phyloP scores from a whole-genome alignment of 2,113 vertebrate species.

The Tenebrosternarchus preto region DNA sequence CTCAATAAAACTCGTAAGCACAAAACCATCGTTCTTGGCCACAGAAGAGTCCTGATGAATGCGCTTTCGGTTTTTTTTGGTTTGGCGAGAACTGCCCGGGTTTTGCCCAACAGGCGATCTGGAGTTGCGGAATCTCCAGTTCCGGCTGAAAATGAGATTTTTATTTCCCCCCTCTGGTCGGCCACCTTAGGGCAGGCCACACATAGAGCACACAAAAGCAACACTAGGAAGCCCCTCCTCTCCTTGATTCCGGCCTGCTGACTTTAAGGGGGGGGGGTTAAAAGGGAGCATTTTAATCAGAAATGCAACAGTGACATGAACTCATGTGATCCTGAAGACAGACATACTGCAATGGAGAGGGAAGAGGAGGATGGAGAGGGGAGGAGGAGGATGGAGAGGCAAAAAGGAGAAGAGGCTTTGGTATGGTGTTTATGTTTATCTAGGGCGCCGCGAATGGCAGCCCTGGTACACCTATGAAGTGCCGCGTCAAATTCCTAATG shows the following conservation, averaged over 20 bases:
- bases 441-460: no score
- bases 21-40: no score
- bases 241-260: background rate
- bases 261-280: background rate
- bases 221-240: background rate
- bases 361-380: background rate
- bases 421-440: no score
- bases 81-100: no score
- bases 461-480: no score
- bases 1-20: no score
- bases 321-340: slow-evolving; percentile 10
- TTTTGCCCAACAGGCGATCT: background rate
- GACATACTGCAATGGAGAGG: background rate
- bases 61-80: no score
- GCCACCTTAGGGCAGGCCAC: background rate
- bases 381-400: no score
- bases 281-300: slow-evolving; percentile 2
- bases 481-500: no score
- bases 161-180: no score
- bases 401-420: no score
- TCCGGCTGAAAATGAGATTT: background rate
- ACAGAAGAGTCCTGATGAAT: background rate
- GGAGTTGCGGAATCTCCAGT: slow-evolving; percentile 1
- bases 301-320: background rate
- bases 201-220: background rate